Evolutionary conservation across 92 coral and sea anemone species (phyloP).

Genomic region (Phenganax stokvisi): DNA sequence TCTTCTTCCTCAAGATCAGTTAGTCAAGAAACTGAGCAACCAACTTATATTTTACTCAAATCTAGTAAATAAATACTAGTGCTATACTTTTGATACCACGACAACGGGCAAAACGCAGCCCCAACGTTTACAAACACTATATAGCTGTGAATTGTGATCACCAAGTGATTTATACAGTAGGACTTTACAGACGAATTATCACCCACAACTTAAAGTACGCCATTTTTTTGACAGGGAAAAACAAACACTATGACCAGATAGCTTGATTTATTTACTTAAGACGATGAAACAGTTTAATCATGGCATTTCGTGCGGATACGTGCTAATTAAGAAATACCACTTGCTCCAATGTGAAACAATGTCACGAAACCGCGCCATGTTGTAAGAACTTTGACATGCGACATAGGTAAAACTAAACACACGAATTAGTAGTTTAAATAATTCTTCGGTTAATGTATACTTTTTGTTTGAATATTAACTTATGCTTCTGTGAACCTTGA

Average conservation of each 20-base stretch:
- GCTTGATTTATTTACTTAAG: not conserved
- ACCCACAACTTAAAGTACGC: no score
- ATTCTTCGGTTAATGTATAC: conserved; percentile 11
- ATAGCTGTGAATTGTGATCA: no score
- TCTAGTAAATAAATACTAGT: not conserved
- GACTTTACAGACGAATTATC: no score
- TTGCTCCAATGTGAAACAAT: not conserved
- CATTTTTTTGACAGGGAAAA: not conserved
- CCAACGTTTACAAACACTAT: no score
- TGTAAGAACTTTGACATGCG: not conserved
- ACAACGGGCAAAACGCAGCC: no score
- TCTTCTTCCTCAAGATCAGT: conserved; percentile 35
- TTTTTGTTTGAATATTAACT: conserved; percentile 11
- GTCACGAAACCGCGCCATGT: conserved; percentile 39
- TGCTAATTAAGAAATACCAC: conserved; percentile 14
- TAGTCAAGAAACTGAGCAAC: not conserved
- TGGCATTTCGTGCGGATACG: conserved; percentile 28
- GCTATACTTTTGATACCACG: not conserved
- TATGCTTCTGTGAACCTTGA: not conserved
- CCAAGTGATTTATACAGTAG: no score
- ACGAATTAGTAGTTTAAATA: not conserved
- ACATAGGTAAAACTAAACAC: not conserved
- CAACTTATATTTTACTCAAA: not conserved
- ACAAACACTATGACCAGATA: conserved; percentile 4
- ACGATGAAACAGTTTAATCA: not conserved